Base-by-base conservation (phyloP, 2,797 vertebrate genomes). In the Gila robusta region DNA sequence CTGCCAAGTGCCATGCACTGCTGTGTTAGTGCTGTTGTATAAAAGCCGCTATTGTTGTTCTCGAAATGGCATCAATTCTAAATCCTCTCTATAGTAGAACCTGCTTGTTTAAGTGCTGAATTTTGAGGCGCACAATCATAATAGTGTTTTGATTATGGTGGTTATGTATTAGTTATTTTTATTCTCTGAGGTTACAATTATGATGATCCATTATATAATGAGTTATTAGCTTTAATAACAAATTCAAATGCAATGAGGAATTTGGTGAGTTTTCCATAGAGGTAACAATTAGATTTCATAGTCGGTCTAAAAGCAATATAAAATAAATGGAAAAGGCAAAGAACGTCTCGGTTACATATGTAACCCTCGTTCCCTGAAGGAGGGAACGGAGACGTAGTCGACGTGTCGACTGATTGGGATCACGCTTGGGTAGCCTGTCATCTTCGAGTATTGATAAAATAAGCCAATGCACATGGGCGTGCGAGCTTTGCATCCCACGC, bases 11-110 rank as follows among this genome's bases (percentile, higher is more conserved):
- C 79, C 32, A 14, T 70, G 23, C 69, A 86, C 76, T 80, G 71
- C 52, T 77, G 79, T 87, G 52, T 87, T 82, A 67, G 78, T 69
- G 70, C 64, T 82, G 70, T 67, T 82, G 70, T 78, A 73, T 84
- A 78, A 81, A 74, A 72, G 76, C 23, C 0, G 32, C 77, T 70
- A 56, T 80, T 87, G 44, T 77, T 66, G 72, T 72, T 44, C n/a
- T 81, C 21, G 7, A 49, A 79, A 66, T 64, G 66, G 59, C 83
- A 78, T 66, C 81, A 54, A 79, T 69, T 71, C 66, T 67, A 52
- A 84, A 81, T 70, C 52, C 54, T 26, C 66, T 84, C 54, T 49
- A 32, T 73, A 69, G 37, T 41, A 66, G 67, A 79, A 79, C 41
- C 47, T 54, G 11, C 26, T 64, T 81, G 28, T 76, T 39, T 76